phyloP scores from a whole-genome alignment of 2,113 vertebrate species.

The Collichthys lucidus region DNA sequence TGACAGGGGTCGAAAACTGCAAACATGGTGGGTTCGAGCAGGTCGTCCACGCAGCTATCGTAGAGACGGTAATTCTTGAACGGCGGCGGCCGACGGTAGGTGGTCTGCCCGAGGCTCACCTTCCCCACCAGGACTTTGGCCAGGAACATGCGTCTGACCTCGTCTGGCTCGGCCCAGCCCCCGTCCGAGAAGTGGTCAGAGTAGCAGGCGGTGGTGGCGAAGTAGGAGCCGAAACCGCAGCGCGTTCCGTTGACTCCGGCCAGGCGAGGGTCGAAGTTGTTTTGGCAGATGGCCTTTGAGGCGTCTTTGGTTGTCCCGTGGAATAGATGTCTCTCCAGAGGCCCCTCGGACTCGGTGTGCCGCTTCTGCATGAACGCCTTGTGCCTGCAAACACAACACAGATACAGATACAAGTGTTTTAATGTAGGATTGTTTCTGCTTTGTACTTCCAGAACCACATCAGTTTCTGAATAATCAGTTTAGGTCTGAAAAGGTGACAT shows the following conservation, averaged over 20 bases:
- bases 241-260: slow-evolving; percentile 60
- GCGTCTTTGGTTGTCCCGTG: slow-evolving; percentile 63
- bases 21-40: slow-evolving; percentile 49
- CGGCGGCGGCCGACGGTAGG: slow-evolving; percentile 61
- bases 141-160: slow-evolving; percentile 66
- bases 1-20: slow-evolving; percentile 73
- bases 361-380: slow-evolving; percentile 64
- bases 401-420: too few species aligned
- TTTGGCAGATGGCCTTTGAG: slow-evolving; percentile 64
- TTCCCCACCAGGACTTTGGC: slow-evolving; percentile 78
- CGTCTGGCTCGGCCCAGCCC: accelerated
- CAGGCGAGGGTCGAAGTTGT: slow-evolving; percentile 78
- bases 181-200: slow-evolving; percentile 22
- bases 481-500: too few species aligned
- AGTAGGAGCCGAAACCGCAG: slow-evolving; percentile 68
- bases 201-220: slow-evolving; percentile 51
- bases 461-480: too few species aligned
- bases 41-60: slow-evolving; percentile 64
- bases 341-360: neutral
- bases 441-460: too few species aligned
- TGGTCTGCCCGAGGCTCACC: neutral
- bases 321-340: slow-evolving; percentile 75
- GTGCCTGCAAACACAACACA: slow-evolving; percentile 47
- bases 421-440: too few species aligned
- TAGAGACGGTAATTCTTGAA: neutral